A percentile compares a stretch with the other conserved stretches of the same genome.
Evolutionary conservation across 2,113 vertebrate species (phyloP).

Genomic region (Ictalurus punctatus): DNA sequence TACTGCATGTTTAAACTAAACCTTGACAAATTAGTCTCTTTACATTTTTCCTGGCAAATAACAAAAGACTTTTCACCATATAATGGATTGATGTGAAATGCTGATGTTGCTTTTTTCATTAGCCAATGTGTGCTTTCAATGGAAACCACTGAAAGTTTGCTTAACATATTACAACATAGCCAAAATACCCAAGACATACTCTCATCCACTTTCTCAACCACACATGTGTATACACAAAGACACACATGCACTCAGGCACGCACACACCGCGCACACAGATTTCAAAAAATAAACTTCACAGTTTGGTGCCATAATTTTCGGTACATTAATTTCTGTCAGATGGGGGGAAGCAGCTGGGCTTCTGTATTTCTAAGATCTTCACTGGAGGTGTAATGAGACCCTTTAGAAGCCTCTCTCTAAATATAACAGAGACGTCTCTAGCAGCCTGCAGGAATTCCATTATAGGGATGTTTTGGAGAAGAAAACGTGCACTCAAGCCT

Average conservation of each 20-base stretch:
- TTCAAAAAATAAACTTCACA: slow-evolving; percentile 41
- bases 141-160: slow-evolving; percentile 28
- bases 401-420: slow-evolving; percentile 15
- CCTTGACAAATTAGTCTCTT: slow-evolving; percentile 44
- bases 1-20: slow-evolving; percentile 18
- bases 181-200: slow-evolving; percentile 30
- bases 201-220: slow-evolving; percentile 15
- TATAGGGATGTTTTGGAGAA: background rate
- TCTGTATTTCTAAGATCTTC: slow-evolving; percentile 27
- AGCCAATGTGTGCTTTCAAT: slow-evolving; percentile 31
- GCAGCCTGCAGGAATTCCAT: slow-evolving; percentile 1
- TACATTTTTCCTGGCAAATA: slow-evolving; percentile 25
- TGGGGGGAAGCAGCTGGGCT: slow-evolving; percentile 38
- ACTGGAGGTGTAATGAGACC: slow-evolving; percentile 23
- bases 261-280: background rate
- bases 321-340: slow-evolving; percentile 44
- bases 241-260: slow-evolving; percentile 1
- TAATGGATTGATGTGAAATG: slow-evolving; percentile 57
- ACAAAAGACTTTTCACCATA: slow-evolving; percentile 6
- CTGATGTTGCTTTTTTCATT: slow-evolving; percentile 26
- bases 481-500: background rate
- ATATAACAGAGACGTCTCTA: slow-evolving; percentile 1
- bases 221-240: slow-evolving; percentile 25
- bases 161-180: slow-evolving; percentile 25
- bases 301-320: slow-evolving; percentile 32